These are phyloP conservation scores for Parascotia fuliginaria DNA, from an alignment of 2,888 invertebrate genomes.

Conservation along the genomic window DNA sequence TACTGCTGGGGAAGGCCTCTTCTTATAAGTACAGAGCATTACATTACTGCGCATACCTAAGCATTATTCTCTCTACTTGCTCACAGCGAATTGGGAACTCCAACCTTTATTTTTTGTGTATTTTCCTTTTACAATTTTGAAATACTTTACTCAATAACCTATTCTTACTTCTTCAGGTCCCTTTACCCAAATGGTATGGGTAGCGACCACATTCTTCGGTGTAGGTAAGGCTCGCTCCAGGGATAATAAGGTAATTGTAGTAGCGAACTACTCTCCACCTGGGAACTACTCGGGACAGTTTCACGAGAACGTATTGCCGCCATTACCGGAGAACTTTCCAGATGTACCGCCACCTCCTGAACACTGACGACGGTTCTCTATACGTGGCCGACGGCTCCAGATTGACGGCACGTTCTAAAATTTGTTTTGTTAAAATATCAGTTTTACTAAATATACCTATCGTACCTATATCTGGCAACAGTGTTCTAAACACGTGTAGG, in stretches of 20 bases:
- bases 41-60: too few relatives aligned
- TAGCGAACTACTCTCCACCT: constrained; percentile 93
- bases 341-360: constrained; percentile 68
- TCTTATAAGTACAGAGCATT: too few relatives aligned
- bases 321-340: constrained; percentile 87
- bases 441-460: too few relatives aligned
- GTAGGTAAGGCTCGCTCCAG: constrained; percentile 92
- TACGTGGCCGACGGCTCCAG: constrained; percentile 74
- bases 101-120: too few relatives aligned
- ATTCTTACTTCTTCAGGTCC: constrained; percentile 86
- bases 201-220: constrained; percentile 90
- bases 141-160: too few relatives aligned
- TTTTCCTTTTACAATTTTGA: too few relatives aligned
- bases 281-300: constrained; percentile 92
- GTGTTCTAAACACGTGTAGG: too few relatives aligned
- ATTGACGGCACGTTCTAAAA: constrained; percentile 67
- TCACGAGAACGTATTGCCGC: constrained; percentile 91
- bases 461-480: too few relatives aligned
- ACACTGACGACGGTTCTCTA: constrained; percentile 76
- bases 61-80: too few relatives aligned
- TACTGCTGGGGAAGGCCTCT: too few relatives aligned
- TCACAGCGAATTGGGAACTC: too few relatives aligned
- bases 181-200: constrained; percentile 95
- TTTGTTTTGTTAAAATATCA: not conserved
- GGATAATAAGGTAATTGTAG: constrained; percentile 92